A percentile compares a stretch with the other conserved stretches of the same genome.
Conservation (phyloP, 2,113 vertebrate species). For the Pachyramphus minor region DNA sequence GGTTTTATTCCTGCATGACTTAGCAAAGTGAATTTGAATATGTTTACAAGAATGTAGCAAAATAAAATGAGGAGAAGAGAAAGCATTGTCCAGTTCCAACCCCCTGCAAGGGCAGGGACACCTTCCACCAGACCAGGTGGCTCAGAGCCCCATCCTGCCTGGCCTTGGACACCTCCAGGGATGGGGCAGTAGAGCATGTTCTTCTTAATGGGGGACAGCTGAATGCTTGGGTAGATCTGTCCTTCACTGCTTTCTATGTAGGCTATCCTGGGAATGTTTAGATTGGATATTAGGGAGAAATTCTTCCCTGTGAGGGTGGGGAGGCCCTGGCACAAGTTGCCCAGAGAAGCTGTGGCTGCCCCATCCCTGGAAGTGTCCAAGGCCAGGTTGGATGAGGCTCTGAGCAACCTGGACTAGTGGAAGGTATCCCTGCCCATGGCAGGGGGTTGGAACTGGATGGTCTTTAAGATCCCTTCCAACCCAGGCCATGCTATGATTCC, state of each 20-base stretch:
- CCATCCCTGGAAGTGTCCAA: background rate
- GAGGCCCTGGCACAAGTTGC: background rate
- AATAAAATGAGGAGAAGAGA: background rate
- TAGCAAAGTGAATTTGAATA: background rate
- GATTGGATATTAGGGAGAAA: background rate
- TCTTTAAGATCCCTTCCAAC: background rate
- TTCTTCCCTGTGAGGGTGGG: accelerated
- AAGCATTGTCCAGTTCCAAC: background rate
- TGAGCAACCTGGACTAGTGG: background rate
- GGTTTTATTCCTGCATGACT: background rate
- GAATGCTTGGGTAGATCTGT: background rate
- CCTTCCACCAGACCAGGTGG: background rate
- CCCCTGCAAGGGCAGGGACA: background rate
- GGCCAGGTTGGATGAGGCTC: accelerated
- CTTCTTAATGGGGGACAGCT: background rate
- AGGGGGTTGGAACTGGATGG: accelerated
- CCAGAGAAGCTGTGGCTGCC: background rate
- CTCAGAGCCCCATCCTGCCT: background rate
- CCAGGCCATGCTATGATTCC: background rate
- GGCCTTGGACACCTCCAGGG: background rate
- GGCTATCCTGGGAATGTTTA: background rate
- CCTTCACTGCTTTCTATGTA: background rate
- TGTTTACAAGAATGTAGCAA: background rate
- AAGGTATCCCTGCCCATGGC: background rate
- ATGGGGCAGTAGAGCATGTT: background rate